phyloP scores from a whole-genome alignment of 2,797 vertebrate species.

The Argyrosomus regius region DNA sequence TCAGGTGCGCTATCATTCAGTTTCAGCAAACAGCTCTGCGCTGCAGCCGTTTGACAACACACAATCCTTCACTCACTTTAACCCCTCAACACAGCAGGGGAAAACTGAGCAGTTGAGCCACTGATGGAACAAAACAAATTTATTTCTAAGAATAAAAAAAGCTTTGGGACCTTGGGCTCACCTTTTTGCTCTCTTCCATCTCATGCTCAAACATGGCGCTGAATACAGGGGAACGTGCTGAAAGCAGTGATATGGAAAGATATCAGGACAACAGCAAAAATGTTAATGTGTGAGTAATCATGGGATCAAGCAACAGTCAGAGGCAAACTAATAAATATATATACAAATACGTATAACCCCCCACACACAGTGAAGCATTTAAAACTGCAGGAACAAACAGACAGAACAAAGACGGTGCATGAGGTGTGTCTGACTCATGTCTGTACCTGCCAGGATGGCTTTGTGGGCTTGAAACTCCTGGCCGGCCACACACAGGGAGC shows the following conservation, averaged over 20 bases:
- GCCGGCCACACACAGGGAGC: conserved; percentile 96
- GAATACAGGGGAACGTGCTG: conserved; percentile 97
- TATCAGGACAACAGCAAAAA: background rate
- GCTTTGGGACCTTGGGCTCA: conserved; percentile 71
- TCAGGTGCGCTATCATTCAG: conserved; percentile 64
- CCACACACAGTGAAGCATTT: background rate
- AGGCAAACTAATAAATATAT: background rate
- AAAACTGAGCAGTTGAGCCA: conserved; percentile 25
- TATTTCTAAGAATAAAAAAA: conserved; percentile 30
- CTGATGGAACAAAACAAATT: conserved; percentile 56
- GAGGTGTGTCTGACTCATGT: conserved; percentile 6
- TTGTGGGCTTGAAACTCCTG: conserved; percentile 99
- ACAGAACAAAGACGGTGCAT: background rate
- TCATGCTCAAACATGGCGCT: conserved; percentile 99
- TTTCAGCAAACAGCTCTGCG: conserved; percentile 60
- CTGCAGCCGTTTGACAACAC: conserved; percentile 55
- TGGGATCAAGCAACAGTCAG: background rate
- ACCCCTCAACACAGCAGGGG: conserved; percentile 33
- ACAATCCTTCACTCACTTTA: conserved; percentile 68
- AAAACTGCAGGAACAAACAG: background rate
- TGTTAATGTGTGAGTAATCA: background rate
- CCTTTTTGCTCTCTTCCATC: conserved; percentile 99
- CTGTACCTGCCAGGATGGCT: conserved; percentile 96
- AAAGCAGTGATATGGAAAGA: conserved; percentile 40
- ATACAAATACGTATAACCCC: background rate